Base-by-base conservation (phyloP, 2,113 vertebrate species). In the Calidris pugnax region DNA sequence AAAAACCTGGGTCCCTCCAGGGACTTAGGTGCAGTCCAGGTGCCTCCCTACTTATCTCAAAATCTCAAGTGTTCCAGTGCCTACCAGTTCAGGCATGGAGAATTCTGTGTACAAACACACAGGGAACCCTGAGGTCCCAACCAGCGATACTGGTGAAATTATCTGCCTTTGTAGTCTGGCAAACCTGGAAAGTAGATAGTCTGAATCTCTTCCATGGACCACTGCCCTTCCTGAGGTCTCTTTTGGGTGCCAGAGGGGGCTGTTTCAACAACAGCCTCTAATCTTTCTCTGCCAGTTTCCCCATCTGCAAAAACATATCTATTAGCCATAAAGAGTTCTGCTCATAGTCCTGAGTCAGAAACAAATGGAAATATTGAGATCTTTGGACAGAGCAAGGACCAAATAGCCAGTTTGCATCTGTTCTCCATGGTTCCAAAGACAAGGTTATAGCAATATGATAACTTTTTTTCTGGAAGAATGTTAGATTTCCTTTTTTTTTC, bases 241-340 rank as follows among this genome's bases (percentile, higher is more conserved):
- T 56, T 91, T 6, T 72, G 77, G 73, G 69, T 92, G 85, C 79
- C 72, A 80, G 88, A 86, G 67, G 12, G 22, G 66, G 30, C 33
- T 89, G 33, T 83, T 94, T 91, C 77, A 83, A 56, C 33, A 95
- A 72, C 48, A 79, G 37, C 4, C 56, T 81, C 73, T 92, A 72
- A 76, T 67, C 48, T 57, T 89, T 53, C 50, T 57, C 18, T 85
- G 94, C 73, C 86, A 92, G 86, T 50, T 97, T 89, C 53, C 62
- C 85, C 84, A 92, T 87, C 69, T 94, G 96, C 84, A 92, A 89
- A 97, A 96, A 79, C 45, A 66, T 37, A 37, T 75, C 60, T 77
- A 33, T 68, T 84, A 81, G 90, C 27, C 20, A 23, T 80, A 94
- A 89, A 16, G 57, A 93, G 50, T 47, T 89, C 56, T 90, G 83